phyloP scores from a whole-genome alignment of 2,797 vertebrate genomes.

The Acanthis flammea region DNA sequence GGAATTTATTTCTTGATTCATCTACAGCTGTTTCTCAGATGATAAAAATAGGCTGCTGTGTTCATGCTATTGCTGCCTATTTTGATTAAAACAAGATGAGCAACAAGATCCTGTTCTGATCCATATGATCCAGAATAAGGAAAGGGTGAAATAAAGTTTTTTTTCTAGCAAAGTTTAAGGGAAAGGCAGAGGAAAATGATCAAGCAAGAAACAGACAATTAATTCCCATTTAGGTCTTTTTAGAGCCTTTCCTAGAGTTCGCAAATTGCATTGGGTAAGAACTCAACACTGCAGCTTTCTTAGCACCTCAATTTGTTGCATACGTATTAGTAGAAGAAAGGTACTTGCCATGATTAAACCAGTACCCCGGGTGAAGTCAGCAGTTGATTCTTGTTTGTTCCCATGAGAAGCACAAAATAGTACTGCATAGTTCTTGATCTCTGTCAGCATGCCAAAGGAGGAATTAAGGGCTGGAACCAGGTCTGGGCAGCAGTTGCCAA shows the following conservation, averaged over 20 bases:
- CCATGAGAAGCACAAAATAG: not conserved
- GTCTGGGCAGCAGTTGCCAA: not conserved
- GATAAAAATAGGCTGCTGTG: constrained; percentile 29
- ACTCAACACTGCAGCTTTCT: not conserved
- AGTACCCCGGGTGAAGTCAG: not conserved
- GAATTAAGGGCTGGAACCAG: not conserved
- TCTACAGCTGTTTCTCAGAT: constrained; percentile 47
- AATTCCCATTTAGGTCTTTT: not conserved
- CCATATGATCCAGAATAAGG: not conserved
- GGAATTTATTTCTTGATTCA: constrained; percentile 29
- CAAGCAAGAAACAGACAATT: not conserved
- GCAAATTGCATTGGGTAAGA: not conserved
- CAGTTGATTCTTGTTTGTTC: not conserved
- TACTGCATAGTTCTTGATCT: not conserved
- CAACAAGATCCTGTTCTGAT: not conserved
- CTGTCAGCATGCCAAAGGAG: not conserved
- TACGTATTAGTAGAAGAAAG: not conserved
- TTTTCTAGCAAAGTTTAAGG: not conserved
- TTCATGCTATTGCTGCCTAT: not conserved
- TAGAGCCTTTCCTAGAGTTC: not conserved
- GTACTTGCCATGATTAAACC: not conserved
- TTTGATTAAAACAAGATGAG: constrained; percentile 13
- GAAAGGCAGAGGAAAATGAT: not conserved
- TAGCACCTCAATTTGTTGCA: not conserved
- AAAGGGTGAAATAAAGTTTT: not conserved